Base-by-base conservation (phyloP, 2,113 vertebrate species). In the Pangasianodon gigas region DNA sequence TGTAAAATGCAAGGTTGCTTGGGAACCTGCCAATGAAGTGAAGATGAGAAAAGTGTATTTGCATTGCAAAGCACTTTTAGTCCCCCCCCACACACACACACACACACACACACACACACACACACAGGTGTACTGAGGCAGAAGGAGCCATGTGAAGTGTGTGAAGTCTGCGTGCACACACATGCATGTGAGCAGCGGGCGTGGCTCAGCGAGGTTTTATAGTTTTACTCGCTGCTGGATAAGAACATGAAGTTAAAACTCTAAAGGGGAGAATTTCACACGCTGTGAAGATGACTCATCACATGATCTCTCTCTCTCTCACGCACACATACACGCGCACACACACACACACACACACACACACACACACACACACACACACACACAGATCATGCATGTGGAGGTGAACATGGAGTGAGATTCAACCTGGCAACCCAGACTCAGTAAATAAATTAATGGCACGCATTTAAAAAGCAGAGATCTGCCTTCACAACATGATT, bases 1-100 rank as follows among this genome's bases (percentile, higher is more conserved):
- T 89, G 65, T 88, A 91, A 91, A 84, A 90, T 54, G 65, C 85
- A 88, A 88, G 62, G 93, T 92, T 92, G 93, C 90, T 92, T 84
- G 88, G 91, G 89, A 93, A 90, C 84, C 85, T 89, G 87, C 89
- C 89, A 92, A 87, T 89, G 88, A 92, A 87, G 52, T 87, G 87
- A 92, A 87, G 85, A 88, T 90, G 91, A 90, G 84, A 84, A 80
- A 90, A 90, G 77, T 60, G 44, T 60, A 90, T 90, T 92, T 92
- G 91, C 89, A 90, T 81, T 92, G 91, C 91, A 92, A 92, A 92
- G 84, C 85, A 89, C 79, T 88, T 86, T 84, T 91, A 77, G 32
- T 77, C 24, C 54, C 1, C 54, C 1, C 10, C 21, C 81, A 58
- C 80, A 52, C 46, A n/a, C 74, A 71, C 65, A 67, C 21, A 69